These are phyloP conservation scores for Piezodorus guildinii DNA, from an alignment of 1,140 invertebrate genomes.

Conservation along the genomic window DNA sequence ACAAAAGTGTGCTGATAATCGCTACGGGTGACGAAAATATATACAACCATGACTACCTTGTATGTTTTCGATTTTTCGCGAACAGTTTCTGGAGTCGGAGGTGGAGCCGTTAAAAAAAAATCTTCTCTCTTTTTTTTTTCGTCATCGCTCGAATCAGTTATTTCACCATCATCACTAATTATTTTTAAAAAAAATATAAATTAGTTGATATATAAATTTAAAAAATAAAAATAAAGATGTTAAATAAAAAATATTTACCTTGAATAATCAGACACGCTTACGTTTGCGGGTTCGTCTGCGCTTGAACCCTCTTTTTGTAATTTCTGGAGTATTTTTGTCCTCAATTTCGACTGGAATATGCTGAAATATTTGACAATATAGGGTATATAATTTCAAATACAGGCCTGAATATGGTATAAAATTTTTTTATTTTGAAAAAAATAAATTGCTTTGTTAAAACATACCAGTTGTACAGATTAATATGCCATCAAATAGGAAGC, in stretches of 20 bases:
- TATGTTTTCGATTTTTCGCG: conserved; percentile 23
- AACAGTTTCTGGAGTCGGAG: conserved; percentile 39
- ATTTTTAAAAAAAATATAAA: neutral
- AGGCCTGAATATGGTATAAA: neutral
- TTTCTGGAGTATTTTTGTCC: conserved; percentile 65
- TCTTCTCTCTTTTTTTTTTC: conserved; percentile 27
- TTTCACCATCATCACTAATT: conserved; percentile 59
- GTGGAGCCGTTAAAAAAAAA: conserved; percentile 37
- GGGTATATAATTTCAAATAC: neutral
- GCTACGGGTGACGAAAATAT: conserved; percentile 18
- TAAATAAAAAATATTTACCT: conserved; percentile 48
- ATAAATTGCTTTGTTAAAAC: neutral
- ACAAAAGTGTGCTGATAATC: conserved; percentile 15
- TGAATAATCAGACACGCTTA: conserved; percentile 71
- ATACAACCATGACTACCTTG: conserved; percentile 19
- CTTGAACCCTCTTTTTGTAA: conserved; percentile 71
- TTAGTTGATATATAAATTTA: conserved; percentile 4
- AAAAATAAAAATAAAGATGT: too few relatives aligned
- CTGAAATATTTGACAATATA: conserved; percentile 1
- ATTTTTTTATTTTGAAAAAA: neutral
- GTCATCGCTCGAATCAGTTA: conserved; percentile 51
- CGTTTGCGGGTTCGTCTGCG: conserved; percentile 75
- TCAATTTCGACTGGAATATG: conserved; percentile 38
- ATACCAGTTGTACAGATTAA: neutral
- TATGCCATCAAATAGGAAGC: neutral